A percentile compares a stretch with the other conserved stretches of the same genome.
These are phyloP conservation scores for Cladorhizidae sp. DNA, from an alignment of 37 sponge, comb jelly and placozoan species.

Conservation along the genomic window DNA sequence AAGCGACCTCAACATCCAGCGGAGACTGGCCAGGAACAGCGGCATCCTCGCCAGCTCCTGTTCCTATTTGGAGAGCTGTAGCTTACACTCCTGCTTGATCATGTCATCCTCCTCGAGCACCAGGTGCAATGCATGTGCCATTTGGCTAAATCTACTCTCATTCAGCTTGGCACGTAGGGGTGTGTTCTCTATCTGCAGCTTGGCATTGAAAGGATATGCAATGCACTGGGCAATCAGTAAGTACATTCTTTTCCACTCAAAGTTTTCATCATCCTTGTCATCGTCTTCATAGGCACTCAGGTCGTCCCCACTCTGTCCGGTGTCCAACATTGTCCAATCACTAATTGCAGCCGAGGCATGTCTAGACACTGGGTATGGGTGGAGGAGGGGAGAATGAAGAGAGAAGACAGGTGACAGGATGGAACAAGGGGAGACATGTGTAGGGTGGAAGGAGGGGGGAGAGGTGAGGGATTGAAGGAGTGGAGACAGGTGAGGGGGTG, in stretches of 20 bases:
- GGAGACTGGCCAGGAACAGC: constrained; percentile 5
- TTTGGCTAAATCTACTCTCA: background rate
- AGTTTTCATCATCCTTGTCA: background rate
- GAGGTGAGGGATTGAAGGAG: too few species aligned
- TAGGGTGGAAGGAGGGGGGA: too few species aligned
- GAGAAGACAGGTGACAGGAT: too few species aligned
- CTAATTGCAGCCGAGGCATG: too few species aligned
- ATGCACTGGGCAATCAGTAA: constrained; percentile 80
- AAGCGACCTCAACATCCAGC: constrained; percentile 47
- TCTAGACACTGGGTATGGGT: too few species aligned
- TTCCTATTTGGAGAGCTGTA: constrained; percentile 14
- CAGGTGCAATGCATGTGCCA: constrained; percentile 6
- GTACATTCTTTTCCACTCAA: constrained; percentile 54
- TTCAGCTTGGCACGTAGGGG: constrained; percentile 49
- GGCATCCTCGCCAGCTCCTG: background rate
- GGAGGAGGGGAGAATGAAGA: too few species aligned
- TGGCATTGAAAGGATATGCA: constrained; percentile 79
- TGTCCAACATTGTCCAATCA: background rate
- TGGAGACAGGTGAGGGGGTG: too few species aligned
- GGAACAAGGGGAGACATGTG: too few species aligned
- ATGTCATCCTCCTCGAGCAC: background rate
- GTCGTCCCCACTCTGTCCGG: background rate
- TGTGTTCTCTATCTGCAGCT: constrained; percentile 34
- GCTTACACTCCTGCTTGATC: background rate
- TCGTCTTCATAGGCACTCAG: background rate